Conservation (phyloP, 2,113 vertebrate genomes). For the Cheirogaleus medius region DNA sequence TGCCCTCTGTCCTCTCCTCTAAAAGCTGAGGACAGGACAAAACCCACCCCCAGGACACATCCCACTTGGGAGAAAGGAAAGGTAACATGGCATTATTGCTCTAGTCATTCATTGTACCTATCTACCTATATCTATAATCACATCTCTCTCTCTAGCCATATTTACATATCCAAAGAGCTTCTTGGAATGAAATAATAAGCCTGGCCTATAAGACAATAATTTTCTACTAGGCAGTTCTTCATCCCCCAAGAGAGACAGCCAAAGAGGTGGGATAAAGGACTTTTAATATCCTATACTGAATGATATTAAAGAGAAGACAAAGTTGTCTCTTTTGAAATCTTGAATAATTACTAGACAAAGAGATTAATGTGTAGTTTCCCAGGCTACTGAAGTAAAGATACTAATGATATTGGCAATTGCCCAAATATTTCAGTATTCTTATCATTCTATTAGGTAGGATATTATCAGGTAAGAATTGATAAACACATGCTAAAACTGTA, state of each 20-base stretch:
- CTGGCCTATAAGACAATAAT: neutral
- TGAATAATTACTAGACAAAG: constrained; percentile 43
- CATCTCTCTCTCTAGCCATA: neutral
- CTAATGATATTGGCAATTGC: neutral
- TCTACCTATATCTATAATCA: neutral
- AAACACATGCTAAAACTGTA: neutral
- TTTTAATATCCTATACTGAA: constrained; percentile 13
- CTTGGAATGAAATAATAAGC: neutral
- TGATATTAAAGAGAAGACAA: neutral
- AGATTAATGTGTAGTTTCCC: neutral
- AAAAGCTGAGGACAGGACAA: neutral
- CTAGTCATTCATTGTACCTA: neutral
- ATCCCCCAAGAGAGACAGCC: neutral
- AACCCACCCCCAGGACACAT: neutral
- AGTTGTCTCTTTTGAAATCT: constrained; percentile 14
- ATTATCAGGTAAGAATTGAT: neutral
- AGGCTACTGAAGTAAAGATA: neutral
- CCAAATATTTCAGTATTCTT: neutral
- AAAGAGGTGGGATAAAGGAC: neutral
- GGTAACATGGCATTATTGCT: neutral
- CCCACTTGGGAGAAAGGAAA: neutral
- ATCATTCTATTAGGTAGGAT: neutral
- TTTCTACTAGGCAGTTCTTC: neutral
- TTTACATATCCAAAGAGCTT: neutral
- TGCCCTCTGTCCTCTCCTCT: neutral